These are phyloP conservation scores for Sceliomorpha sp. DNA, from an alignment of 2,888 invertebrate species.

Conservation along the genomic window DNA sequence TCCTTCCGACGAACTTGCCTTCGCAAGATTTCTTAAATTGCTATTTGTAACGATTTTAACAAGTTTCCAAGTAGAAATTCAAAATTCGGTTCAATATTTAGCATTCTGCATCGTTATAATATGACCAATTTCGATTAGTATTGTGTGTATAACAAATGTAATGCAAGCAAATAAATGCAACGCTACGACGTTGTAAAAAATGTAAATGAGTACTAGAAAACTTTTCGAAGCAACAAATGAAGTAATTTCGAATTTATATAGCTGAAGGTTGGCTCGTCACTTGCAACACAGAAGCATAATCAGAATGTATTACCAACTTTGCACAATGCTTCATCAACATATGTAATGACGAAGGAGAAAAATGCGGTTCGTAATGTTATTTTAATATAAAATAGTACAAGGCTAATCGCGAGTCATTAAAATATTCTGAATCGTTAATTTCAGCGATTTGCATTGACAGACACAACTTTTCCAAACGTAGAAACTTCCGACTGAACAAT, in stretches of 20 bases:
- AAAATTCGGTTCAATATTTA: too few relatives aligned
- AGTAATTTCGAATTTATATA: slow-evolving; percentile 10
- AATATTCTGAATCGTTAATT: slow-evolving; percentile 37
- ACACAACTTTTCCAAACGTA: too few relatives aligned
- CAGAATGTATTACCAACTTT: slow-evolving; percentile 40
- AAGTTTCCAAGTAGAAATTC: too few relatives aligned
- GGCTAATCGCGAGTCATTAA: slow-evolving; percentile 25
- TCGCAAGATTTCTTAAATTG: too few relatives aligned
- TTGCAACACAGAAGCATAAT: slow-evolving; percentile 22
- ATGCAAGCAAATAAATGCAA: too few relatives aligned
- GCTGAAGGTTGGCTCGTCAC: slow-evolving; percentile 14
- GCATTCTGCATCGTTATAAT: too few relatives aligned
- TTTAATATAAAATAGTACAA: slow-evolving; percentile 34
- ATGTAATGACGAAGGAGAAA: slow-evolving; percentile 46
- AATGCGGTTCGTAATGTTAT: slow-evolving; percentile 22
- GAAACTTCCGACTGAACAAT: too few relatives aligned
- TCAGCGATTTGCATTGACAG: slow-evolving; percentile 20
- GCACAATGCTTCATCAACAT: slow-evolving; percentile 55
- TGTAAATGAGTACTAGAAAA: slow-evolving; percentile 1
- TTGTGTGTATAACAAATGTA: too few relatives aligned
- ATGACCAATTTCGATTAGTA: too few relatives aligned
- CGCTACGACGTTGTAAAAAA: too few relatives aligned
- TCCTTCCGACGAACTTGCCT: too few relatives aligned
- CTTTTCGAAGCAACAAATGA: slow-evolving; percentile 11
- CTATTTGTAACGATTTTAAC: too few relatives aligned